Base-by-base conservation (phyloP, 1,140 invertebrate species). In the Thalassaphorura encarpata region DNA sequence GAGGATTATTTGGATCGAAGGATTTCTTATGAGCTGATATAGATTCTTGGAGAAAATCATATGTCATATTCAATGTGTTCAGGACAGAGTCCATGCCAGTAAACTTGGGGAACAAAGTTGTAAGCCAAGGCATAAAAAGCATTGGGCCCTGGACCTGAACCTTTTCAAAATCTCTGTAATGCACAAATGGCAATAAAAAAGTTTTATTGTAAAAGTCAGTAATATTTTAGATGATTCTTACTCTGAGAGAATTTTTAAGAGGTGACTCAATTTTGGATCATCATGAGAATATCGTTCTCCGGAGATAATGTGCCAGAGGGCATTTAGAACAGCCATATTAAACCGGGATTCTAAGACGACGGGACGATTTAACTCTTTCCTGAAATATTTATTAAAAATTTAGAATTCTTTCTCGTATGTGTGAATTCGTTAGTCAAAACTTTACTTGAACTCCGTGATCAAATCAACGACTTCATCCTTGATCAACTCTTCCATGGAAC, bases 221-320 rank as follows among this genome's bases (percentile, higher is more conserved):
- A 16, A 23, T 5, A 13, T 21, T 21, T 43, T 13, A 15, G 6
- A n/a, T 41, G 31, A 6, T 21, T 45, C 52, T 50, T 54, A 64
- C 62, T 59, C 62, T 39, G 39, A 50, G 16, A 59, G 61, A 33
- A 59, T 61, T 21, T 61, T 36, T 13, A 64, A 33, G 27, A 64
- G 61, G 28, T 41, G 36, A 26, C 56, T 56, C 5, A 68, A 40
- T 27, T 52, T 27, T 0, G 61, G 57, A 45, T 76, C 70, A 24
- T 69, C 60, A 55, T 74, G 70, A 1, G 67, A 67, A 48, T 75
- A 80, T 62, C 81, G 71, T 66, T 77, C 80, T 0, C 89, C 85
- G 54, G 88, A 85, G 70, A 91, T 80, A 80, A 93, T 87, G 50
- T 76, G 80, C 85, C 89, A 93, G 0, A 94, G 70, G 0, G 85